Conservation (phyloP, 2,113 vertebrate genomes). For the Brachypteracias leptosomus region DNA sequence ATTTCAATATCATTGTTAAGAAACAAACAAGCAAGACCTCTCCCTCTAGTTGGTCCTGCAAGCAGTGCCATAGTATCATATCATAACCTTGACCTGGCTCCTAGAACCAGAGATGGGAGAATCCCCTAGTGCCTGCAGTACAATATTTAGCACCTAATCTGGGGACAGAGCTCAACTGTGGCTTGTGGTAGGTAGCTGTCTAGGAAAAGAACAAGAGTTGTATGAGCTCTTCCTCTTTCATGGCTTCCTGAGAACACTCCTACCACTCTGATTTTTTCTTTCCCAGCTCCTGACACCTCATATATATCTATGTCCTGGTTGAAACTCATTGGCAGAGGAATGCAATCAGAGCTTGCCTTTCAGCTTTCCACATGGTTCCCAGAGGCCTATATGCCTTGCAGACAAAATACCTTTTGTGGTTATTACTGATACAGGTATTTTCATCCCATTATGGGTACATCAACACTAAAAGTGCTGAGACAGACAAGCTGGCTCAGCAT, state of each 20-base stretch:
- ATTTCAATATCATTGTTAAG: background rate
- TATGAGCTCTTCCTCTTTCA: background rate
- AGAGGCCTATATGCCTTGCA: background rate
- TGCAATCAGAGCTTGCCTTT: conserved; percentile 4
- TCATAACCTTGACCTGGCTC: background rate
- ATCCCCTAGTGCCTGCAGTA: background rate
- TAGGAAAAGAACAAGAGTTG: background rate
- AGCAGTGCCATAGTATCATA: background rate
- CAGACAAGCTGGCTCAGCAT: background rate
- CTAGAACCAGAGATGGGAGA: background rate
- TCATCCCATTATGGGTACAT: background rate
- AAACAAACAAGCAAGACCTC: background rate
- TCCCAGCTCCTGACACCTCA: background rate
- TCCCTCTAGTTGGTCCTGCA: background rate
- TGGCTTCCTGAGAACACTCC: background rate
- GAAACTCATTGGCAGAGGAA: background rate
- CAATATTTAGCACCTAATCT: background rate
- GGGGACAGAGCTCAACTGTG: background rate
- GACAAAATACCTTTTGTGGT: background rate
- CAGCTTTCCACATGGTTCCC: background rate
- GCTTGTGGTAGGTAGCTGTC: background rate
- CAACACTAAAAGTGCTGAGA: background rate
- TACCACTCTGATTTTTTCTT: background rate
- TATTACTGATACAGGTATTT: conserved; percentile 3
- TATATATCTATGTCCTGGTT: background rate